Base-by-base conservation (phyloP, 2,113 vertebrate species). In the Brachypteracias leptosomus region DNA sequence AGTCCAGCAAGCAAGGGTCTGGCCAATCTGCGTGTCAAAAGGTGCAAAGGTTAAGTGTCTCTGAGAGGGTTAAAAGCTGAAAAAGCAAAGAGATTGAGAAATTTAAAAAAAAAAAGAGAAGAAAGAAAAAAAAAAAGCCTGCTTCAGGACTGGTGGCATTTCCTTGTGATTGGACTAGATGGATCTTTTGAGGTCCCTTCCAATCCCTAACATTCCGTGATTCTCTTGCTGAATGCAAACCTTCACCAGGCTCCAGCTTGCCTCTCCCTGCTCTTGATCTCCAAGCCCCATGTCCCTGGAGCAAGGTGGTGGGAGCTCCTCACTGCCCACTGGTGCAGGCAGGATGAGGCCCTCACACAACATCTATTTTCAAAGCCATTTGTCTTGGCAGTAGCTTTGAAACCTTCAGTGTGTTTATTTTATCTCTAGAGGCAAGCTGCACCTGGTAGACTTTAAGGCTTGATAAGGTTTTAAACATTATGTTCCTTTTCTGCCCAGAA, bases 1-100 rank as follows among this genome's bases (percentile, higher is more conserved):
- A 98, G 96, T 98, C 98, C 98, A 98, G 98, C 89, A 98, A 98
- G 97, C 98, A 99, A 97, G 98, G 97, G 97, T 98, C 98, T 98
- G 98, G 97, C 96, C 97, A 96, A 97, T 96, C 93, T 97, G 96
- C 94, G 85, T 96, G 95, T 91, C 95, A 96, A 96, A 97, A 96
- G 90, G 90, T 79, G 95, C 85, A 97, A 85, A 96, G n/a, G 59
- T 96, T 95, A 94, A 92, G 61, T 28, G 72, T 90, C 46, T 88
- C 79, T 71, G 38, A 71, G 89, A 66, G 65, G 42, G 85, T 86
- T 97, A 97, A 96, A 93, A 94, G 95, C 68, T 88, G 75, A 72
- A 93, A 96, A 97, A 66, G 95, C 80, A 93, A 65, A 91, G 71
- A 92, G 79, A 57, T 25, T 63, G 55, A 65, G 42, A 16, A 8